Percentiles rank a stretch among this genome's conserved stretches.
Conservation (phyloP, 1,140 invertebrate genomes). For the Oppia nitens region DNA sequence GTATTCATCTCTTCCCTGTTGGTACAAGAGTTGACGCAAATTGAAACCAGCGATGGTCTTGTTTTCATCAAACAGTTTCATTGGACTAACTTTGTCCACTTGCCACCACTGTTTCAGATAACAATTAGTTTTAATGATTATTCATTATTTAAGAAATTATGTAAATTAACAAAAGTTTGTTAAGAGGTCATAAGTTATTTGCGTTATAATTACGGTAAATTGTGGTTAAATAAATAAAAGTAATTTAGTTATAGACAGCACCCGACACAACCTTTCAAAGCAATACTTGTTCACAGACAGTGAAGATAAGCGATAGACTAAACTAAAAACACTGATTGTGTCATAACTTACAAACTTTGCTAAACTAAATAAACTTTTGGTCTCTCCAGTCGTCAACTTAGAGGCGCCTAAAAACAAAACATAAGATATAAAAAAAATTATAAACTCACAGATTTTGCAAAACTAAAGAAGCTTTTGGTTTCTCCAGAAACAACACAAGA, state of each 20-base stretch:
- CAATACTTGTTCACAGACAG: slow-evolving; percentile 26
- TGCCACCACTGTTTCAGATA: slow-evolving; percentile 49
- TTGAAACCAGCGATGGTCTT: slow-evolving; percentile 64
- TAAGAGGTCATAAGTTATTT: too few species aligned
- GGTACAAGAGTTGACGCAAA: slow-evolving; percentile 61
- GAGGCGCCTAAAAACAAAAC: slow-evolving; percentile 42
- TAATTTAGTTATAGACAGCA: too few species aligned
- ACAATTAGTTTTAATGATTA: too few species aligned
- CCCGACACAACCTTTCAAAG: too few species aligned
- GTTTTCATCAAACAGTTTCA: slow-evolving; percentile 76
- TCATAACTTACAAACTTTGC: slow-evolving; percentile 54
- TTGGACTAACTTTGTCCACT: slow-evolving; percentile 68
- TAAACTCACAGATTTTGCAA: slow-evolving; percentile 32
- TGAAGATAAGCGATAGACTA: neutral
- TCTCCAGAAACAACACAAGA: slow-evolving; percentile 34
- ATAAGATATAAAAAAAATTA: slow-evolving; percentile 12
- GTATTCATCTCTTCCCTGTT: slow-evolving; percentile 51
- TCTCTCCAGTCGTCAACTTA: slow-evolving; percentile 68
- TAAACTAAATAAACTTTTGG: slow-evolving; percentile 69
- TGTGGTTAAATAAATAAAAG: too few species aligned
- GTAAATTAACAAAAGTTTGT: too few species aligned
- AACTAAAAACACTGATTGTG: neutral
- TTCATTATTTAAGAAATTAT: too few species aligned
- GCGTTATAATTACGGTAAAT: too few species aligned
- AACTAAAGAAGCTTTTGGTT: slow-evolving; percentile 34